Base-by-base conservation (phyloP, 2,888 invertebrate genomes). In the Busseola fusca region DNA sequence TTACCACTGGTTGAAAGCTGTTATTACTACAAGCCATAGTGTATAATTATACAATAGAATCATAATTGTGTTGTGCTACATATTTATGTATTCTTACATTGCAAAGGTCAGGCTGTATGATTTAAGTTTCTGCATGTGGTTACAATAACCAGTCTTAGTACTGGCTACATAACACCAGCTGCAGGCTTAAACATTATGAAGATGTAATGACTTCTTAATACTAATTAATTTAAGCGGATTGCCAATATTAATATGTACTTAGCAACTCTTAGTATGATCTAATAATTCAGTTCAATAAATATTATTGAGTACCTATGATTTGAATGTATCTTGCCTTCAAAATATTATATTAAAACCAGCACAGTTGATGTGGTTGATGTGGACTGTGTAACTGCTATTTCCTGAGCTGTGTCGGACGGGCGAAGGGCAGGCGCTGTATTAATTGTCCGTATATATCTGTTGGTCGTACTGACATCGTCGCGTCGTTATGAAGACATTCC, bases 401-500 rank as follows among this genome's bases (percentile, higher is more conserved):
- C n/a, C 42, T 30, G 2, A 27, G 21, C 67, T 62, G 65, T 48
- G 64, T 42, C 2, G 7, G n/a, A 34, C 45, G 58, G 37, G 60
- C 40, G 69, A 63, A 73, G 63, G 72, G 59, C 69, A 50, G 64
- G 72, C 64, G 64, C 58, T 70, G 82, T 86, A 86, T 86, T 86
- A 86, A 85, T 83, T 75, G 78, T 78, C 65, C 59, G 64, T 69
- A 74, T 76, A 77, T 82, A 80, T 83, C 78, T 75, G 78, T 40
- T 63, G 65, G 42, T 69, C 64, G 75, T 78, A 80, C 72, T 84
- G 86, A 84, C 80, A 80, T 74, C 81, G 84, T 82, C 78, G 82
- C 81, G 84, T 82, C 78, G 82, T 76, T 84, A 85, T 87, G 82
- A 84, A 87, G 84, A 86, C 82, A 86, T 87, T 84, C 74, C 69